These are phyloP conservation scores for Oxyura jamaicensis DNA, from an alignment of 2,113 vertebrate genomes.

Conservation along the genomic window DNA sequence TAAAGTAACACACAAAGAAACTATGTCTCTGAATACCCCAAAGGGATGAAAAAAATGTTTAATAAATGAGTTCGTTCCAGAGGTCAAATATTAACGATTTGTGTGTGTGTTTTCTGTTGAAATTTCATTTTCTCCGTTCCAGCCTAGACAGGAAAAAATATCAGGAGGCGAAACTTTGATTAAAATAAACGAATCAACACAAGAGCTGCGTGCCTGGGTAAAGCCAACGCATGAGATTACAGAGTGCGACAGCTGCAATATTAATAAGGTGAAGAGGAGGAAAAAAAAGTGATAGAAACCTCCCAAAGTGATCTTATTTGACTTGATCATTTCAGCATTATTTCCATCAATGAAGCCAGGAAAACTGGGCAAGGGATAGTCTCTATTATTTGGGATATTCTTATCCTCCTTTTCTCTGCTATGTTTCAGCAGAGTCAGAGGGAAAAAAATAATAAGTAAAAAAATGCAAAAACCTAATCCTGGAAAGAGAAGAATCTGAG, in stretches of 20 bases:
- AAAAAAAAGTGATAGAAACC: background rate
- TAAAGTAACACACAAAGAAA: slow-evolving; percentile 34
- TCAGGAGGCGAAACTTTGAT: slow-evolving; percentile 46
- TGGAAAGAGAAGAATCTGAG: background rate
- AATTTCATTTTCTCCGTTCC: slow-evolving; percentile 65
- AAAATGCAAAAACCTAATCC: background rate
- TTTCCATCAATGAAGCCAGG: background rate
- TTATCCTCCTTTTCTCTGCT: background rate
- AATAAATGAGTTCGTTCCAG: slow-evolving; percentile 61
- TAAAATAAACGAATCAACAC: slow-evolving; percentile 65
- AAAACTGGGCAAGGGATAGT: background rate
- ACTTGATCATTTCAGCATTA: background rate
- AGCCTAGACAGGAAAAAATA: slow-evolving; percentile 55
- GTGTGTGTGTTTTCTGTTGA: slow-evolving; percentile 34
- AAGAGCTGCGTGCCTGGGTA: background rate
- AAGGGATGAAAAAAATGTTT: slow-evolving; percentile 40
- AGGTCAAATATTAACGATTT: slow-evolving; percentile 72
- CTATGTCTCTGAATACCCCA: slow-evolving; percentile 12
- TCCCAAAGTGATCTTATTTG: slow-evolving; percentile 32
- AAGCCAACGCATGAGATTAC: slow-evolving; percentile 48
- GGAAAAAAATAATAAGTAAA: background rate
- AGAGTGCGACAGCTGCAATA: slow-evolving; percentile 48
- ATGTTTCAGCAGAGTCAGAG: background rate
- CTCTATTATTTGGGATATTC: background rate
- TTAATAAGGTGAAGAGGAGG: slow-evolving; percentile 59